A percentile compares a stretch with the other conserved stretches of the same genome.
Conservation (phyloP, 2,888 invertebrate genomes). For the Tyria jacobaeae region DNA sequence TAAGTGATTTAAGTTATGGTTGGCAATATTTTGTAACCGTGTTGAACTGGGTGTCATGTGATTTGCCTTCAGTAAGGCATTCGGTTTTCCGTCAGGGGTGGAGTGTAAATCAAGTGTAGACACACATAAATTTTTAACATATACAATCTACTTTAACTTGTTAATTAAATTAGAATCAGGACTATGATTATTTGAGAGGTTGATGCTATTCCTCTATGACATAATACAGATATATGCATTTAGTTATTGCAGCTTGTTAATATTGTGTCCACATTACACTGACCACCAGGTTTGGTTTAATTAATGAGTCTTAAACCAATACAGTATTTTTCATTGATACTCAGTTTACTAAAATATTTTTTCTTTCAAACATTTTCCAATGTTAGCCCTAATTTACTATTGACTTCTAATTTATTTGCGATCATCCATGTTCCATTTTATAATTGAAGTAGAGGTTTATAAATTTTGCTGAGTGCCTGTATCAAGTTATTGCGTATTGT, state of each 20-base stretch:
- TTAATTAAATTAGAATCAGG: conserved; percentile 41
- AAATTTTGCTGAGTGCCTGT: conserved; percentile 59
- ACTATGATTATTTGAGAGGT: conserved; percentile 11
- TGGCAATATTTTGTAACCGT: neutral
- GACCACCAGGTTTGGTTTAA: neutral
- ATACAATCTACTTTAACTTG: conserved; percentile 26
- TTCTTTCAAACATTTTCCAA: neutral
- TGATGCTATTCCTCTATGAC: neutral
- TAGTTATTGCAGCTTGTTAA: neutral
- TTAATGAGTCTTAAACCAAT: no score
- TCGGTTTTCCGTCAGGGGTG: conserved; percentile 26
- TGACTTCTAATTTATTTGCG: neutral
- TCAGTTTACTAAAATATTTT: neutral
- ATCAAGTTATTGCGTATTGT: conserved; percentile 42
- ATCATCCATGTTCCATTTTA: conserved; percentile 25
- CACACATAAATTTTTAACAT: conserved; percentile 8
- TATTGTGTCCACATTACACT: neutral
- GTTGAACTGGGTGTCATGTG: no score
- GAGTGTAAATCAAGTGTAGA: conserved; percentile 23
- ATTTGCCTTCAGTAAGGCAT: conserved; percentile 20
- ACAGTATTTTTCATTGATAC: neutral
- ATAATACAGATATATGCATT: neutral
- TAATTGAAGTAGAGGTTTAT: conserved; percentile 43
- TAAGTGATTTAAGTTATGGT: neutral
- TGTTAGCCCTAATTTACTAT: neutral